These are phyloP conservation scores for Bursaphelenchus mucronatus DNA, from an alignment of 1,140 invertebrate species.

Conservation along the genomic window DNA sequence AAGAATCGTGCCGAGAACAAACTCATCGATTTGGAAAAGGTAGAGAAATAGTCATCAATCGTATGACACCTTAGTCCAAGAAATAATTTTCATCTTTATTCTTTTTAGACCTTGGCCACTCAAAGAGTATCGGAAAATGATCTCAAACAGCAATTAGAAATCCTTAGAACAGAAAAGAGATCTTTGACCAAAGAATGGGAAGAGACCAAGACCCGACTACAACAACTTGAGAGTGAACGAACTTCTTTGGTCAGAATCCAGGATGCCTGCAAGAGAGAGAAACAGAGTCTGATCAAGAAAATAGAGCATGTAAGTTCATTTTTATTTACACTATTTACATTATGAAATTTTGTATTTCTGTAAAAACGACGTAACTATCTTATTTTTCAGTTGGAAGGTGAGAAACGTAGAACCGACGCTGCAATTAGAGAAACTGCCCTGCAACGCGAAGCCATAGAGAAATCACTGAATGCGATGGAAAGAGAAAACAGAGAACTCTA, in stretches of 20 bases:
- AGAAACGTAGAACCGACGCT: constrained; percentile 58
- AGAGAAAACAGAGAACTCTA: constrained; percentile 60
- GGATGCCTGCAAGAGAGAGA: constrained; percentile 58
- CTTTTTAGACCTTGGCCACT: constrained; percentile 41
- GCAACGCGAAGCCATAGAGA: constrained; percentile 60
- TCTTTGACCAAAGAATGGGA: constrained; percentile 50
- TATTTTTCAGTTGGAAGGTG: constrained; percentile 49
- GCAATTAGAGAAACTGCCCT: constrained; percentile 60
- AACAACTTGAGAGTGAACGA: constrained; percentile 47
- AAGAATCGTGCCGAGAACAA: constrained; percentile 57
- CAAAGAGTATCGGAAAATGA: constrained; percentile 52
- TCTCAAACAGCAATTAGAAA: constrained; percentile 52
- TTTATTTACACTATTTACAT: not conserved
- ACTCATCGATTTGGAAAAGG: constrained; percentile 54
- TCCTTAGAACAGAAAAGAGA: constrained; percentile 56
- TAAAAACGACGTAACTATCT: not conserved
- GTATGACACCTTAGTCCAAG: constrained; percentile 1
- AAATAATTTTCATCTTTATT: too few relatives aligned
- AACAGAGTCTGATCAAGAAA: constrained; percentile 53
- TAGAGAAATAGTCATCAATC: constrained; percentile 25
- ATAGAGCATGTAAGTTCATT: constrained; percentile 55
- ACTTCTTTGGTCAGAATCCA: constrained; percentile 30
- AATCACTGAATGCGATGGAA: constrained; percentile 61
- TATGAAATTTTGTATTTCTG: constrained; percentile 14
- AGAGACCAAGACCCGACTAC: constrained; percentile 47